Evolutionary conservation across 2,797 vertebrate genomes (phyloP), one percentile per base, ranked within the genome.

Genomic region (Melopsittacus undulatus): DNA sequence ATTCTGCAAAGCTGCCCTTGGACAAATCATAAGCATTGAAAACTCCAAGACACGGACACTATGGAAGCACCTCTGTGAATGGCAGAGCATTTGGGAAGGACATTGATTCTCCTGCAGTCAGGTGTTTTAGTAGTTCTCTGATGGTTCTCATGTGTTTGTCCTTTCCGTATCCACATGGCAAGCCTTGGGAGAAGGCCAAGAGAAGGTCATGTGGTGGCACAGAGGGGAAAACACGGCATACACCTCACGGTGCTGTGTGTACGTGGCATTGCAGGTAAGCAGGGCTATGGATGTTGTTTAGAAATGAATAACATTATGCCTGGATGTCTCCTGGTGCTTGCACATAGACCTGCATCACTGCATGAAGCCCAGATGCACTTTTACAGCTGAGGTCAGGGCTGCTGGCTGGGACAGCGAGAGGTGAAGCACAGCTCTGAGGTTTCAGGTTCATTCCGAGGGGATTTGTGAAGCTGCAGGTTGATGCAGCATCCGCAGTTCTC

Each of bases 401-500:
- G 54, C 54, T 73, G 57, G 46, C 46, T 73, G 54, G 49, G 57
- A 54, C 9, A 16, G 43, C 0, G 0, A 81, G 49, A 56, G 29
- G 42, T 16, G 43, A 59, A 62, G 29, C 66, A 15, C 57, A 48
- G 78, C 75, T 54, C 74, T 0, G 1, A 56, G 12, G 56, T 63
- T 83, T 48, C 0, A 2, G 19, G 48, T 59, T 45, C 1, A 1
- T 27, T 76, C 43, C 0, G 0, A 2, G 11, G 48, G 43, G 17
- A 22, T 32, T 4, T 2, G 17, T 1, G 23, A 64, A 92, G 45
- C n/a, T 0, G 0, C n/a, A 54, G 59, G 57, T 94, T 49, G 72
- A 49, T 0, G 1, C 4, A 1, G 76, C 0, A 0, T 9, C 66
- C 0, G 0, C 13, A 3, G 21, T 32, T 43, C 83, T 45, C 64